phyloP scores from a whole-genome alignment of 2,797 vertebrate species.

The Squalus acanthias region DNA sequence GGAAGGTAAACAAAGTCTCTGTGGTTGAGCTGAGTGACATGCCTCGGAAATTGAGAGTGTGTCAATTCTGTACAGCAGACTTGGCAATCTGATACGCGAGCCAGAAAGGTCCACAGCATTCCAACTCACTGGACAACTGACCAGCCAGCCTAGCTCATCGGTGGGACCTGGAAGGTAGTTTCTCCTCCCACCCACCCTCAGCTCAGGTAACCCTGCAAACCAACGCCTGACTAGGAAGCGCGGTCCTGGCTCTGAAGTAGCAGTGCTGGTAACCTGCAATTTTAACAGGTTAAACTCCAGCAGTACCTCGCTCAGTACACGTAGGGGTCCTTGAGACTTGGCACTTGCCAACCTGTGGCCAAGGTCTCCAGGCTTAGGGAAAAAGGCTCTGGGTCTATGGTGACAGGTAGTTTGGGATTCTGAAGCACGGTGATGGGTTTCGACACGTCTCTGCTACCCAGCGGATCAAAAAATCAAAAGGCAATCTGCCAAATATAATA shows the following conservation, averaged over 20 bases:
- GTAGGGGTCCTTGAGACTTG: not conserved
- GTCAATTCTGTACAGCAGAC: not conserved
- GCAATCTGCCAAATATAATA: not conserved
- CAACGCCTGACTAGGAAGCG: not conserved
- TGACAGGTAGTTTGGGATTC: not conserved
- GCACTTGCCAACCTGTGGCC: not conserved
- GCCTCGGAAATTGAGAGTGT: not conserved
- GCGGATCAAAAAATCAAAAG: not conserved
- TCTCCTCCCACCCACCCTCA: not conserved
- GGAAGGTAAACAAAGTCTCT: not conserved
- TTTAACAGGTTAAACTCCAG: not conserved
- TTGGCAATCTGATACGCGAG: not conserved
- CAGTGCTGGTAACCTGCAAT: not conserved
- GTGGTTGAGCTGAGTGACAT: not conserved
- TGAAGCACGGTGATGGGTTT: not conserved
- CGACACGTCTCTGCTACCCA: not conserved
- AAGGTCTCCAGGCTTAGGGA: not conserved
- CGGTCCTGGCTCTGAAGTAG: not conserved
- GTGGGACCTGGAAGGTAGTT: not conserved
- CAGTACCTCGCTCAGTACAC: not conserved
- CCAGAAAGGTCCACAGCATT: not conserved
- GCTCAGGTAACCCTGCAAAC: not conserved
- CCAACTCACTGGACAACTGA: not conserved
- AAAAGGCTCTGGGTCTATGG: not conserved
- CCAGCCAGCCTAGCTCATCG: not conserved